Evolutionary conservation across 2,113 vertebrate genomes (phyloP).

Genomic region (Axis porcinus): DNA sequence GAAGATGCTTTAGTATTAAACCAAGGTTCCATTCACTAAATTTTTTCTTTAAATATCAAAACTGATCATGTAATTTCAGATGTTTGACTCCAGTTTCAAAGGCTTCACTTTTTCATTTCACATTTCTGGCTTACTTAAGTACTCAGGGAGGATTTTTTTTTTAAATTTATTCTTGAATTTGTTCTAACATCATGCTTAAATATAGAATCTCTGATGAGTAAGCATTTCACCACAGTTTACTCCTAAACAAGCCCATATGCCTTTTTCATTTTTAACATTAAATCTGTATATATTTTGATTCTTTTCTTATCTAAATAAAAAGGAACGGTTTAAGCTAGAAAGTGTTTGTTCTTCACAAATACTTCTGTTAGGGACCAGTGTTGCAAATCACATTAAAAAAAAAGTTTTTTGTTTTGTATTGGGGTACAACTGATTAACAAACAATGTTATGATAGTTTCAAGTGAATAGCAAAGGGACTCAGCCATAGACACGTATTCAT

Average conservation of each 20-base stretch:
- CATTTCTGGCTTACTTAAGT: background rate
- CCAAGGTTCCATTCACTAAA: background rate
- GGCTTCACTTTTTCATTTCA: background rate
- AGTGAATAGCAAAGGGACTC: background rate
- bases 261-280: background rate
- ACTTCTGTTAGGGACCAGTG: background rate
- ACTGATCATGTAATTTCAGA: background rate
- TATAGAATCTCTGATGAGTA: constrained; percentile 2
- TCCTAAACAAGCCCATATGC: background rate
- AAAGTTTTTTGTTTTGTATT: background rate
- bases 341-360: background rate
- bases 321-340: background rate
- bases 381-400: background rate
- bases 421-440: background rate
- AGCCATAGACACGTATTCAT: background rate
- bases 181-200: constrained; percentile 30
- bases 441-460: background rate
- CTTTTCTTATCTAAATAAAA: background rate
- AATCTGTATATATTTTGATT: background rate
- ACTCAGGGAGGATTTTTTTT: constrained; percentile 3
- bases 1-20: background rate
- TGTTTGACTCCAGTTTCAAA: background rate
- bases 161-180: background rate
- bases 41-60: background rate
- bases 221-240: background rate